Evolutionary conservation across 2,888 invertebrate genomes (phyloP).

Genomic region (Noctua comes): DNA sequence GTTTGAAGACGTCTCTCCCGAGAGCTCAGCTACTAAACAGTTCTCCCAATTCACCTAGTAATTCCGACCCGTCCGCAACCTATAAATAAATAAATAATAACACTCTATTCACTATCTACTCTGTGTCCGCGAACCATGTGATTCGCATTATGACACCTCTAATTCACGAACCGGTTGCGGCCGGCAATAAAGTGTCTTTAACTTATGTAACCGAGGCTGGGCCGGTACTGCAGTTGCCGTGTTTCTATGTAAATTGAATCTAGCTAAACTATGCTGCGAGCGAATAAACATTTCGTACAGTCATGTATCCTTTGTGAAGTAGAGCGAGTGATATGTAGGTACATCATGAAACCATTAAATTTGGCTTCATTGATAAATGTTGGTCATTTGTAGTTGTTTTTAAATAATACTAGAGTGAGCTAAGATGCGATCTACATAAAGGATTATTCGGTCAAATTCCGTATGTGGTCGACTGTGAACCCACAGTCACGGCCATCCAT

Average conservation of each 20-base stretch:
- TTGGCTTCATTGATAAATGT: not conserved
- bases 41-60: not conserved
- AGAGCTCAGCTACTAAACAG: not conserved
- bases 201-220: constrained; percentile 68
- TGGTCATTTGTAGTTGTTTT: not conserved
- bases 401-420: not conserved
- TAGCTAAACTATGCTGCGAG: constrained; percentile 51
- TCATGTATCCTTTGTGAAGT: constrained; percentile 54
- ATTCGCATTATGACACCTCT: constrained; percentile 73
- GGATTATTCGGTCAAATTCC: no score
- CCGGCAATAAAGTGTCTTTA: constrained; percentile 62
- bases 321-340: constrained; percentile 37
- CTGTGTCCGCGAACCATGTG: constrained; percentile 65
- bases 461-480: no score
- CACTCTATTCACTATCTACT: constrained; percentile 33
- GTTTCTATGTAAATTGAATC: constrained; percentile 60
- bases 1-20: not conserved
- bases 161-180: constrained; percentile 74
- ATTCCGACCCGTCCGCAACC: not conserved
- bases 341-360: constrained; percentile 18
- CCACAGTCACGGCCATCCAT: no score
- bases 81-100: not conserved
- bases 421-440: not conserved
- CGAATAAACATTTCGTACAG: constrained; percentile 44
- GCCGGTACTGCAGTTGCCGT: constrained; percentile 53